A percentile compares a stretch with the other conserved stretches of the same genome.
Evolutionary conservation across 2,797 vertebrate genomes (phyloP).

Genomic region (Hypotaenidia philippensis): DNA sequence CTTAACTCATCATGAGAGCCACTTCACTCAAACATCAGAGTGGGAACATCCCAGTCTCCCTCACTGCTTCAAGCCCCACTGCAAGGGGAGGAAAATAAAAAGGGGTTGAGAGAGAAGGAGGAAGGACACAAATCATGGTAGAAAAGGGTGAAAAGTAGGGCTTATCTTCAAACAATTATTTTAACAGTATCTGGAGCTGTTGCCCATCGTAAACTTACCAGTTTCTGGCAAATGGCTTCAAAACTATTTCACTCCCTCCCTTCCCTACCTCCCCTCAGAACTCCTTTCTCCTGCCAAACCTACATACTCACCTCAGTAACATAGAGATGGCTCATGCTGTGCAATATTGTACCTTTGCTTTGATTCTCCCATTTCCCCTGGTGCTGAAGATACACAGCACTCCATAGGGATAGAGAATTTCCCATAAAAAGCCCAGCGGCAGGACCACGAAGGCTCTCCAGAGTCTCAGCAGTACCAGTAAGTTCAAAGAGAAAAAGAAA

Average conservation of each 20-base stretch:
- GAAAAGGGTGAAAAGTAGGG: neutral
- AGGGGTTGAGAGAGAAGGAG: neutral
- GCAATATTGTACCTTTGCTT: neutral
- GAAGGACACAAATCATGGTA: neutral
- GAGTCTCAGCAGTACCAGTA: neutral
- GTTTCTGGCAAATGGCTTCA: neutral
- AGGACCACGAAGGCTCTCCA: neutral
- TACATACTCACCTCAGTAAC: neutral
- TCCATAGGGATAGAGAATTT: neutral
- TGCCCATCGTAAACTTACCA: neutral
- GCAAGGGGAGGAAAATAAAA: neutral
- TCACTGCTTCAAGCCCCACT: neutral
- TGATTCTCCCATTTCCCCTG: neutral
- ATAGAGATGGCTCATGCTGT: accelerated
- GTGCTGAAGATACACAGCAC: neutral
- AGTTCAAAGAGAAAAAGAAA: neutral
- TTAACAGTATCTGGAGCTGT: neutral
- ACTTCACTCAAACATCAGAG: neutral
- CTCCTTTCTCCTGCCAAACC: neutral
- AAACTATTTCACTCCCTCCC: neutral
- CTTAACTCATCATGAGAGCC: neutral
- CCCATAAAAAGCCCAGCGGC: neutral
- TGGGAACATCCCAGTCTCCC: neutral
- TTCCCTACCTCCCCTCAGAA: neutral
- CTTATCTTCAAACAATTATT: neutral